A percentile compares a stretch with the other conserved stretches of the same genome.
These are phyloP conservation scores for Euplagia quadripunctaria DNA, from an alignment of 2,888 invertebrate species.

Conservation along the genomic window DNA sequence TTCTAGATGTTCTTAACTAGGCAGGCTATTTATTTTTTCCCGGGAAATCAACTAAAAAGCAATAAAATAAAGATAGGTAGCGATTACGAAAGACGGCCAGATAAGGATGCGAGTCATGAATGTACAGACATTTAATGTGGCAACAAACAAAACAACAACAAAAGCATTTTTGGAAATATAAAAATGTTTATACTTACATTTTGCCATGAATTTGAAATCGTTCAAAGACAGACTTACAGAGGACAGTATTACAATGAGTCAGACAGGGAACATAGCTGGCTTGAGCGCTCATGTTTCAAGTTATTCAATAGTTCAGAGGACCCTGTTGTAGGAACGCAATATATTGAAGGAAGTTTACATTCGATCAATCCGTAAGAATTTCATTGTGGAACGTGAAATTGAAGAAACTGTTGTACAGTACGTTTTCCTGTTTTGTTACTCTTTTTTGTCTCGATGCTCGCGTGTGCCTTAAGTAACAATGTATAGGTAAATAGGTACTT, in stretches of 20 bases:
- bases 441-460: constrained; percentile 64
- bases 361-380: constrained; percentile 44
- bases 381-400: constrained; percentile 63
- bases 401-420: constrained; percentile 57
- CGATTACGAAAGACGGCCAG: too few species aligned
- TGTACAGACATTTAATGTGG: too few species aligned
- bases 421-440: constrained; percentile 57
- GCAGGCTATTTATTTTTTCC: not conserved
- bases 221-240: not conserved
- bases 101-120: too few species aligned
- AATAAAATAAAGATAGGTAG: too few species aligned
- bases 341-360: constrained; percentile 19
- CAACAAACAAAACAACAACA: too few species aligned
- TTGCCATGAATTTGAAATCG: not conserved
- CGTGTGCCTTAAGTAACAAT: not conserved
- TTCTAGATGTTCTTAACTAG: not conserved
- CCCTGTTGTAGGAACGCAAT: not conserved
- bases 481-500: constrained; percentile 19
- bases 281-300: not conserved
- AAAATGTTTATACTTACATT: not conserved
- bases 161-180: not conserved
- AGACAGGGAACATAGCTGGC: not conserved
- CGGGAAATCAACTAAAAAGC: too few species aligned
- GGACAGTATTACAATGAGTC: not conserved
- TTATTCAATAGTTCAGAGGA: not conserved